Base-by-base conservation (phyloP, 2,113 vertebrate species). In the Phylloscopus whistleri region DNA sequence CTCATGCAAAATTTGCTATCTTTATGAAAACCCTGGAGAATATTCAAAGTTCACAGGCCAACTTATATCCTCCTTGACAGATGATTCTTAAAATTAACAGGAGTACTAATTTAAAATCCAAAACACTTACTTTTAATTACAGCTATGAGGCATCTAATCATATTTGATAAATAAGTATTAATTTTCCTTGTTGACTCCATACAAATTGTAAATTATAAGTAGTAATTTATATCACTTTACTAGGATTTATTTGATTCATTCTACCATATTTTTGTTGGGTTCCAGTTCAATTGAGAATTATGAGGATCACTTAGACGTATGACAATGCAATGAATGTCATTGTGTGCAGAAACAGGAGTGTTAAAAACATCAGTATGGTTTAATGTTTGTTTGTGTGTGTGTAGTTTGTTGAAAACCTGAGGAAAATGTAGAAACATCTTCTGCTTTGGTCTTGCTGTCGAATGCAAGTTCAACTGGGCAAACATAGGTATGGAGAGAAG, bases 91-190 rank as follows among this genome's bases (percentile, higher is more conserved):
- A 97, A 95, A 87, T 78, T 92, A 84, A 72, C n/a, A 75, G 43
- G 46, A 91, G 58, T 56, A 62, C 28, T 87, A 69, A 87, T 95
- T 87, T 79, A 58, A 95, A 95, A 92, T 89, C 77, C 68, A 56
- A 95, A 91, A 35, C 84, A 94, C 94, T 92, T 96, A 89, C 23
- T 28, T 95, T 92, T 94, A 91, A 95, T 97, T 94, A 74, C 33
- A 87, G 74, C 70, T 87, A 64, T 46, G n/a, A 96, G n/a, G 1
- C 62, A 85, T 79, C 87, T 96, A 95, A 96, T 95, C 62, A 94
- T 64, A 89, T 87, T 48, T 84, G n/a, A 94, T 95, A 92, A 92
- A 94, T 93, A 84, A 78, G 24, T 78, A 87, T 87, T 93, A 76
- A 87, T 94, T 94, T 87, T 89, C 23, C 70, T 68, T 87, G 39